These are phyloP conservation scores for Seriola aureovittata DNA, from an alignment of 2,113 vertebrate species.

Conservation along the genomic window DNA sequence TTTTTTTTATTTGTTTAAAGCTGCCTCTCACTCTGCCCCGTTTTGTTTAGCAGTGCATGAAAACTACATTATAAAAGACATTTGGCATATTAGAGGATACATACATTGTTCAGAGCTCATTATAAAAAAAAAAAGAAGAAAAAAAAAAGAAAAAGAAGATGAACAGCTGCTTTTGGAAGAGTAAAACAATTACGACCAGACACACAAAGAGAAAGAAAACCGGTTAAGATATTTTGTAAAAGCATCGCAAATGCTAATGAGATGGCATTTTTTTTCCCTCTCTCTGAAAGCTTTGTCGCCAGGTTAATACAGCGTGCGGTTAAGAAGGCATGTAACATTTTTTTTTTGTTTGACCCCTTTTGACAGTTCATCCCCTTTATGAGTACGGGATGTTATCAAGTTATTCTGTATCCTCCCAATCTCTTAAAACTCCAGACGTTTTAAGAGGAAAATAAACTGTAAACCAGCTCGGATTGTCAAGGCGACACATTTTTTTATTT, in stretches of 20 bases:
- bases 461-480: constrained; percentile 83
- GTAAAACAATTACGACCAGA: constrained; percentile 70
- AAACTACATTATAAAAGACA: constrained; percentile 88
- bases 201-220: constrained; percentile 43
- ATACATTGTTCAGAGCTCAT: constrained; percentile 94
- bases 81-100: constrained; percentile 92
- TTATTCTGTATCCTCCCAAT: constrained; percentile 20
- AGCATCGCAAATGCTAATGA: constrained; percentile 53
- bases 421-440: constrained; percentile 21
- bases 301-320: constrained; percentile 37
- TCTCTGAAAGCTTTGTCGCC: constrained; percentile 58
- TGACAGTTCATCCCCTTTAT: constrained; percentile 1
- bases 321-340: constrained; percentile 74
- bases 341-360: constrained; percentile 28
- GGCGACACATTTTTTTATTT: constrained; percentile 63
- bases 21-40: constrained; percentile 88
- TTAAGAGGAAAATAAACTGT: constrained; percentile 65
- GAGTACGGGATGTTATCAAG: constrained; percentile 9
- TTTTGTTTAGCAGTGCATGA: constrained; percentile 92
- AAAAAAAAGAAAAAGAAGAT: constrained; percentile 66
- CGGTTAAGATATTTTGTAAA: constrained; percentile 51
- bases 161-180: constrained; percentile 92
- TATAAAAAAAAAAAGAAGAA: constrained; percentile 71
- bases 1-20: constrained; percentile 82
- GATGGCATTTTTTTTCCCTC: constrained; percentile 34